These are phyloP conservation scores for Lamellibrachia satsuma DNA, from an alignment of 2,888 invertebrate genomes.

Conservation along the genomic window DNA sequence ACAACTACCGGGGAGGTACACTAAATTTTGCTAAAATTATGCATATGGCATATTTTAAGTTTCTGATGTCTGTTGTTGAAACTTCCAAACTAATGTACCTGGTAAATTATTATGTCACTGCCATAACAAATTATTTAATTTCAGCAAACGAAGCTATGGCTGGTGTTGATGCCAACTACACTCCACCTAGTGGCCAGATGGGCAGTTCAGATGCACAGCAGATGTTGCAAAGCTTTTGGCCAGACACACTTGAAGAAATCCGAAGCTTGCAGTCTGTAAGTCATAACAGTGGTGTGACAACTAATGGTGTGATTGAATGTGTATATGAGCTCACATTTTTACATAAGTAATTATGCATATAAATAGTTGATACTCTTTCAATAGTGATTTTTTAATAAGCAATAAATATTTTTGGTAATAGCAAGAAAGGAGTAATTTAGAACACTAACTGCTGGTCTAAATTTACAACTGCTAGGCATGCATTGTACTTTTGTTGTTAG, in stretches of 20 bases:
- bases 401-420: too few relatives aligned
- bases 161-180: conserved; percentile 21
- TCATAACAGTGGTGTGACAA: not conserved
- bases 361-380: not conserved
- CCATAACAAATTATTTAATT: not conserved
- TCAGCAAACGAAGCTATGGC: conserved; percentile 25
- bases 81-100: not conserved
- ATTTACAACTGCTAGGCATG: not conserved
- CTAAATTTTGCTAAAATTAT: not conserved
- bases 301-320: too few relatives aligned
- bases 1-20: not conserved
- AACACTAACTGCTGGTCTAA: not conserved
- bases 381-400: not conserved
- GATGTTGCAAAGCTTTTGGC: conserved; percentile 41
- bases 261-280: conserved; percentile 37
- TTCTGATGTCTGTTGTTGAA: not conserved
- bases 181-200: conserved; percentile 5
- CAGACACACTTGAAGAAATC: conserved; percentile 40
- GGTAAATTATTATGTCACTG: not conserved
- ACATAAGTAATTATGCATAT: too few relatives aligned
- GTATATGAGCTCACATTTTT: too few relatives aligned
- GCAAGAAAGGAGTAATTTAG: too few relatives aligned
- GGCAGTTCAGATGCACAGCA: conserved; percentile 34
- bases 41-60: not conserved
- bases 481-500: too few relatives aligned